These are phyloP conservation scores for Tipula vernalis DNA, from an alignment of 2,888 invertebrate species.

Conservation along the genomic window DNA sequence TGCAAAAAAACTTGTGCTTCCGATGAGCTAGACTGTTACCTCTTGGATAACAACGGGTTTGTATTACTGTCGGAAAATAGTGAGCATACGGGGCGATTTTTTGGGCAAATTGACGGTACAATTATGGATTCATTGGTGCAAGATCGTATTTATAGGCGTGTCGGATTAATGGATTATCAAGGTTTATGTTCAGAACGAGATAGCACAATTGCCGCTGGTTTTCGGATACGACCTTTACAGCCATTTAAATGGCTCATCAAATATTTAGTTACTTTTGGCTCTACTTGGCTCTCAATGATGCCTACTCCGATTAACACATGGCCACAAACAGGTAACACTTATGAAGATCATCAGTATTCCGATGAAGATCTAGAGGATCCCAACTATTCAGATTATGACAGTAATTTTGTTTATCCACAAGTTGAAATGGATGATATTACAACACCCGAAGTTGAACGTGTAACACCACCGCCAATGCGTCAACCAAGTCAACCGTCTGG, in stretches of 20 bases:
- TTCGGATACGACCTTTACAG: slow-evolving; percentile 23
- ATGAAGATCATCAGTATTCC: slow-evolving; percentile 23
- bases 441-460: slow-evolving; percentile 31
- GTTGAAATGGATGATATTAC: slow-evolving; percentile 27
- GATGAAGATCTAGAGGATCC: slow-evolving; percentile 26
- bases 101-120: slow-evolving; percentile 87
- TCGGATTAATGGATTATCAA: slow-evolving; percentile 80
- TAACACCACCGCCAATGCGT: slow-evolving; percentile 30
- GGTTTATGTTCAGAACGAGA: slow-evolving; percentile 66
- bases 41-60: slow-evolving; percentile 89
- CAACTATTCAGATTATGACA: slow-evolving; percentile 31
- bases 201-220: slow-evolving; percentile 38
- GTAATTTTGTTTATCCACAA: slow-evolving; percentile 29
- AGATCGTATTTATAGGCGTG: slow-evolving; percentile 78
- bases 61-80: slow-evolving; percentile 79
- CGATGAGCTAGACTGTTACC: slow-evolving; percentile 81
- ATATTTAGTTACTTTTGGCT: slow-evolving; percentile 28
- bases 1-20: slow-evolving; percentile 80
- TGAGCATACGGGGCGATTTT: slow-evolving; percentile 81
- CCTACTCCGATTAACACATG: slow-evolving; percentile 29
- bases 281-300: slow-evolving; percentile 30
- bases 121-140: slow-evolving; percentile 89
- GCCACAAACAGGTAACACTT: slow-evolving; percentile 30
- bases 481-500: slow-evolving; percentile 28
- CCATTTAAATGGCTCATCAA: slow-evolving; percentile 28